Evolutionary conservation across 2,797 vertebrate genomes (phyloP).

Genomic region (Cynopterus sphinx): DNA sequence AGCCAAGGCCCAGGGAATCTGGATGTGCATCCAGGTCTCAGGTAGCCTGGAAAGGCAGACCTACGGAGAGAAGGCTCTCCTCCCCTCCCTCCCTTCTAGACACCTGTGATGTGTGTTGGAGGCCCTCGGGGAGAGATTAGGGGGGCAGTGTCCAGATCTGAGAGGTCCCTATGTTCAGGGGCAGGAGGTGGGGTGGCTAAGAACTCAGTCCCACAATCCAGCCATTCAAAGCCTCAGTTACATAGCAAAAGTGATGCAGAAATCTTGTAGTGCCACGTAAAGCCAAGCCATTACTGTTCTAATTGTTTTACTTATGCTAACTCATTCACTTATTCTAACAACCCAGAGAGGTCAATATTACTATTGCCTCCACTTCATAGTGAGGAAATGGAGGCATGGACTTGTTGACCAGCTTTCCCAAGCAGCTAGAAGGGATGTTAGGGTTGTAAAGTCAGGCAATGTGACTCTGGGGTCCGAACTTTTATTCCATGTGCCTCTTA

Average conservation of each 20-base stretch:
- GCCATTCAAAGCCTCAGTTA: background rate
- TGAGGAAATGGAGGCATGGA: background rate
- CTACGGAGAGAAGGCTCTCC: background rate
- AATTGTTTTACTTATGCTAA: background rate
- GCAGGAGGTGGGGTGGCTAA: background rate
- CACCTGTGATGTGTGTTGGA: background rate
- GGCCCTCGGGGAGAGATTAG: background rate
- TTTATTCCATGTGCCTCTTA: background rate
- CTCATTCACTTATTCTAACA: background rate
- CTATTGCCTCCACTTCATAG: no score
- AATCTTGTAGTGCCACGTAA: accelerated
- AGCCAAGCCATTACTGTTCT: background rate
- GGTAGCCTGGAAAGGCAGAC: background rate
- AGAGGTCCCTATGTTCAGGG: accelerated
- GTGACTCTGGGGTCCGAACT: background rate
- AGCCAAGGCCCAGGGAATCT: background rate
- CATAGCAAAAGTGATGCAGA: background rate
- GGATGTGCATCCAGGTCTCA: no score
- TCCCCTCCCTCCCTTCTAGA: background rate
- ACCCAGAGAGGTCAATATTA: background rate
- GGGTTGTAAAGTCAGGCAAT: no score
- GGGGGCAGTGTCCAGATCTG: background rate
- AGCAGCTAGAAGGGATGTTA: background rate
- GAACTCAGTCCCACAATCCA: background rate
- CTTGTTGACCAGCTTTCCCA: background rate